These are phyloP conservation scores for Plestiodon gilberti DNA, from an alignment of 2,113 vertebrate species.

Conservation along the genomic window DNA sequence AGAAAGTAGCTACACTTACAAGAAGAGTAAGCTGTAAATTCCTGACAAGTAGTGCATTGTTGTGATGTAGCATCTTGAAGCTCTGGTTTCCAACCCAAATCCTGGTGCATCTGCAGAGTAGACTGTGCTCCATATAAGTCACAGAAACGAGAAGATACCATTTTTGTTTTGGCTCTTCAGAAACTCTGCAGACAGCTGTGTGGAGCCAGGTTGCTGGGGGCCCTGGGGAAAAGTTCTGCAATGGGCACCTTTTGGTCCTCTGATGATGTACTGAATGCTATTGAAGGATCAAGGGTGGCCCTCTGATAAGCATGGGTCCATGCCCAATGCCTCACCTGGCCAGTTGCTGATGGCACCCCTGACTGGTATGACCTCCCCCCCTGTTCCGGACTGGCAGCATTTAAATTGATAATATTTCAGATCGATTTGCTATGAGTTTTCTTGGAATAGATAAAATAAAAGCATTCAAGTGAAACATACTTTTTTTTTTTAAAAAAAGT, in stretches of 20 bases:
- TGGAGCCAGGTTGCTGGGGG: too few species aligned
- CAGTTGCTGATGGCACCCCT: too few species aligned
- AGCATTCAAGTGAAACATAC: neutral
- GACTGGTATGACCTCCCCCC: too few species aligned
- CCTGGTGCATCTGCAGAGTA: neutral
- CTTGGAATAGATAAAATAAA: neutral
- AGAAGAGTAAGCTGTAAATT: neutral
- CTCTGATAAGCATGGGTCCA: too few species aligned
- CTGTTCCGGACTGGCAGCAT: neutral
- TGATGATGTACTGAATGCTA: too few species aligned
- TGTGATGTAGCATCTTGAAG: neutral
- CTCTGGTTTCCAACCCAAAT: neutral
- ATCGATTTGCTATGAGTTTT: fast-evolving
- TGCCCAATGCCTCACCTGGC: too few species aligned
- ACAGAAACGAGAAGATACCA: neutral
- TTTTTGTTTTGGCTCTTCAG: neutral
- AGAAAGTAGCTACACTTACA: neutral
- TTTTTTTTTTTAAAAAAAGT: neutral
- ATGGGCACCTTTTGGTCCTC: too few species aligned
- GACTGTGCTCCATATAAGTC: fast-evolving
- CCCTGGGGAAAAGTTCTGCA: too few species aligned
- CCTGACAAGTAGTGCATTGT: neutral
- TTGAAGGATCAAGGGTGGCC: too few species aligned
- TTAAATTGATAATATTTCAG: neutral
- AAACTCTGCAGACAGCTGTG: too few species aligned